These are phyloP conservation scores for Clunio marinus DNA, from an alignment of 2,888 invertebrate genomes.

Conservation along the genomic window DNA sequence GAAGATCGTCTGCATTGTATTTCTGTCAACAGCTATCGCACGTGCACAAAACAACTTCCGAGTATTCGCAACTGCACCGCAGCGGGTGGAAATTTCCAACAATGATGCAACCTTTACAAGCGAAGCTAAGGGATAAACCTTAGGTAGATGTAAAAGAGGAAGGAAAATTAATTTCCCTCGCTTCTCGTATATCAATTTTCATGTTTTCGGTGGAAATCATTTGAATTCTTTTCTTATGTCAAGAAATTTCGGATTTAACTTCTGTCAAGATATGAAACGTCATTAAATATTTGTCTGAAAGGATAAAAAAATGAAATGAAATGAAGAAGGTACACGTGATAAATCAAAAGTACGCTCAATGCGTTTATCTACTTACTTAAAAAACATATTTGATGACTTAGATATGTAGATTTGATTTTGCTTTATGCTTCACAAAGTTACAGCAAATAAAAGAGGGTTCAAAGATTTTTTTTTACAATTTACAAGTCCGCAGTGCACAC, in stretches of 20 bases:
- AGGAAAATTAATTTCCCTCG: neutral
- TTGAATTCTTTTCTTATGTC: too few species aligned
- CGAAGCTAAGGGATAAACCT: neutral
- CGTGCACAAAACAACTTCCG: conserved; percentile 38
- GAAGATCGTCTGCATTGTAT: neutral
- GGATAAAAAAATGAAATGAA: too few species aligned
- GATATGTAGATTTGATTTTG: conserved; percentile 32
- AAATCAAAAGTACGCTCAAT: conserved; percentile 26
- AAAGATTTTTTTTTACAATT: neutral
- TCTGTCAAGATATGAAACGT: too few species aligned
- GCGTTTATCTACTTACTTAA: conserved; percentile 34
- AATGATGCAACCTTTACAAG: neutral
- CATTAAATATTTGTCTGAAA: too few species aligned
- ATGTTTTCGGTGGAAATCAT: neutral
- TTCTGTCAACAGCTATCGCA: conserved; percentile 23
- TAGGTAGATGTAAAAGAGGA: conserved; percentile 11
- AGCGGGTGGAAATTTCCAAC: conserved; percentile 25
- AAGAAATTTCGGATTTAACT: too few species aligned
- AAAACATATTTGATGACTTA: conserved; percentile 38
- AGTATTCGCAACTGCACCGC: conserved; percentile 17
- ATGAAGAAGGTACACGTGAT: neutral
- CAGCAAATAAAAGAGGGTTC: neutral
- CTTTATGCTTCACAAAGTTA: too few species aligned
- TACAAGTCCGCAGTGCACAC: neutral
- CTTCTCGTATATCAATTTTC: neutral